These are phyloP conservation scores for Antechinus stuartii DNA, from an alignment of 2,113 vertebrate genomes.

Conservation along the genomic window DNA sequence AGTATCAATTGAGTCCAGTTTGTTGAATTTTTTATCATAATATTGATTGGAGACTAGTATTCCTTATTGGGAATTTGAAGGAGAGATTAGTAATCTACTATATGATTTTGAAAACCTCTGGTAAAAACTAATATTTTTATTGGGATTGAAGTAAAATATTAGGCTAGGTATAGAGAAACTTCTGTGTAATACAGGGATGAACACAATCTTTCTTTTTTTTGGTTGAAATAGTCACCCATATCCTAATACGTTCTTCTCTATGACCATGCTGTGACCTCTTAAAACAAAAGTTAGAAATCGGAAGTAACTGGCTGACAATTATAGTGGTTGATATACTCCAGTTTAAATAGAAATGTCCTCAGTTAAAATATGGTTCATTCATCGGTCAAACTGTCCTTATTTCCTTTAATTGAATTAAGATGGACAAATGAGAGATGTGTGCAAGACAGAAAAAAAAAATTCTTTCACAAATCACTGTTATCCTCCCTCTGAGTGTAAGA, in stretches of 20 bases:
- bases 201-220: conserved; percentile 66
- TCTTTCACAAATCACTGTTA: conserved; percentile 83
- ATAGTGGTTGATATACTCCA: conserved; percentile 87
- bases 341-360: conserved; percentile 92
- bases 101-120: neutral
- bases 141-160: conserved; percentile 16
- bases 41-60: conserved; percentile 43
- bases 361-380: conserved; percentile 95
- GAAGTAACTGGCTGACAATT: conserved; percentile 90
- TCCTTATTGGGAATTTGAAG: conserved; percentile 3
- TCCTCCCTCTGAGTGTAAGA: conserved; percentile 86
- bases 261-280: conserved; percentile 88
- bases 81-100: neutral
- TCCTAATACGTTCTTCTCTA: conserved; percentile 78
- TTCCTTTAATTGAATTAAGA: conserved; percentile 99
- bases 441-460: conserved; percentile 85
- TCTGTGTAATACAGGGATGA: conserved; percentile 57
- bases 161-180: conserved; percentile 33
- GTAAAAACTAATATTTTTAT: conserved; percentile 14
- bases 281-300: conserved; percentile 87
- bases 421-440: conserved; percentile 96
- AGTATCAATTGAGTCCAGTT: neutral
- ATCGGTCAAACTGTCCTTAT: conserved; percentile 95
- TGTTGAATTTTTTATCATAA: conserved; percentile 44
- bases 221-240: conserved; percentile 71